Base-by-base conservation (phyloP, 2,113 vertebrate genomes). In the Semicossyphus pulcher region DNA sequence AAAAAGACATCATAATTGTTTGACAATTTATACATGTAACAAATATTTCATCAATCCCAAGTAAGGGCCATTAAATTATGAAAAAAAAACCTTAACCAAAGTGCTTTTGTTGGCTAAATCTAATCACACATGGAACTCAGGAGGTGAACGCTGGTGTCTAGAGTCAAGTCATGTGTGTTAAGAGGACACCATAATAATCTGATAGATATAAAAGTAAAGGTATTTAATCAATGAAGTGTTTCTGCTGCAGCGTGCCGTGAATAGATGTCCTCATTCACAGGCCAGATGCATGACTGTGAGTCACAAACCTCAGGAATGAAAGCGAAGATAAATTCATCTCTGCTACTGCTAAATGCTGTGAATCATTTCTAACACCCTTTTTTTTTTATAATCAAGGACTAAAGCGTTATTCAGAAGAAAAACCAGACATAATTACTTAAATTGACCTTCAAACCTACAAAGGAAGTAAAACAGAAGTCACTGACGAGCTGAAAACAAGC, bases 291-390 rank as follows among this genome's bases (percentile, higher is more conserved):
- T 54, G 41, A 32, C 42, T 56, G 23, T 54, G 49, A 76, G 72
- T 75, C 68, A 76, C 39, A 58, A 85, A 80, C 53, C 54, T 62
- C 47, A 71, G 62, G 32, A 78, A 64, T 45, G 53, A 81, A 82
- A 76, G 44, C 84, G 68, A 61, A 16, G 36, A 25, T 58, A 53
- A 32, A 65, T 71, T 78, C 32, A 72, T 86, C 67, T 76, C 56
- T 37, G 28, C 49, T 31, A 78, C 39, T 72, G 64, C 45, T 59
- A 69, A 60, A 51, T 72, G 21, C 57, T 61, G 34, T 70, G 76
- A 85, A 86, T 79, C 52, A 80, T 76, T 75, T 34, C 10, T 21
- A 18, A 68, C 49, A 51, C 42, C 10, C 7, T 9, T 37, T 80
- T 68, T n/a, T 58, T 25, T 31, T 49, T 53, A 12, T 14, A 42